Percentiles rank a stretch among this genome's conserved stretches.
Evolutionary conservation across 2,797 vertebrate genomes (phyloP).

Genomic region (Heterohyrax brucei): DNA sequence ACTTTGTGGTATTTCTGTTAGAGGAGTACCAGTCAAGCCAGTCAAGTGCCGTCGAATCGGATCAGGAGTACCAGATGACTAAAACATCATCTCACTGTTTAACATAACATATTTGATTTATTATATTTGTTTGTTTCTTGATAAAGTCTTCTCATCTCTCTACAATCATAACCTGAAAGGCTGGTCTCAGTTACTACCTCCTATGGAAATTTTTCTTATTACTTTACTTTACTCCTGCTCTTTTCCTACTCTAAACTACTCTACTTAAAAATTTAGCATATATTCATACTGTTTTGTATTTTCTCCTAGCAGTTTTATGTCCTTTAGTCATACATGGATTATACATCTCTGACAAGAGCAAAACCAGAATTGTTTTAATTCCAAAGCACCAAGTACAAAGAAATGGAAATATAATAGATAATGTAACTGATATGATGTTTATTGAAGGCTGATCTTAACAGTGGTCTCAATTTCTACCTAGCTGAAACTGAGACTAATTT

Average conservation of each 20-base stretch:
- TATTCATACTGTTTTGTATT: constrained; percentile 15
- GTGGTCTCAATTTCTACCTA: constrained; percentile 16
- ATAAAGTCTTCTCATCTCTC: constrained; percentile 53
- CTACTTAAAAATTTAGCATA: constrained; percentile 39
- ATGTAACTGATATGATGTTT: not conserved
- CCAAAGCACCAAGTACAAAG: constrained; percentile 27
- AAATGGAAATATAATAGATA: constrained; percentile 32
- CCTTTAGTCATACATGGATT: constrained; percentile 43
- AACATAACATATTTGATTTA: constrained; percentile 64
- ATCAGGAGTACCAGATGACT: too few relatives aligned
- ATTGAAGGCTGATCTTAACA: not conserved
- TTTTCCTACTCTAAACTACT: constrained; percentile 37
- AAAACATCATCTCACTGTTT: not conserved
- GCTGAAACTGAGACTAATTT: constrained; percentile 14
- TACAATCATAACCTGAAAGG: constrained; percentile 37
- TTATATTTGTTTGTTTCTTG: not conserved
- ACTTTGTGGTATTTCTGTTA: too few relatives aligned
- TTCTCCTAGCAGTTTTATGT: constrained; percentile 26
- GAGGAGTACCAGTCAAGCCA: too few relatives aligned
- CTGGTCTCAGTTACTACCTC: not conserved
- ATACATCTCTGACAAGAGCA: constrained; percentile 46
- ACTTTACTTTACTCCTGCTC: constrained; percentile 40
- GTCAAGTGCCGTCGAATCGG: too few relatives aligned
- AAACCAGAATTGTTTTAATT: constrained; percentile 52
- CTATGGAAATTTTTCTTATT: constrained; percentile 25